Evolutionary conservation across 2,888 invertebrate genomes (phyloP).

Genomic region (Mythimna ferrago): DNA sequence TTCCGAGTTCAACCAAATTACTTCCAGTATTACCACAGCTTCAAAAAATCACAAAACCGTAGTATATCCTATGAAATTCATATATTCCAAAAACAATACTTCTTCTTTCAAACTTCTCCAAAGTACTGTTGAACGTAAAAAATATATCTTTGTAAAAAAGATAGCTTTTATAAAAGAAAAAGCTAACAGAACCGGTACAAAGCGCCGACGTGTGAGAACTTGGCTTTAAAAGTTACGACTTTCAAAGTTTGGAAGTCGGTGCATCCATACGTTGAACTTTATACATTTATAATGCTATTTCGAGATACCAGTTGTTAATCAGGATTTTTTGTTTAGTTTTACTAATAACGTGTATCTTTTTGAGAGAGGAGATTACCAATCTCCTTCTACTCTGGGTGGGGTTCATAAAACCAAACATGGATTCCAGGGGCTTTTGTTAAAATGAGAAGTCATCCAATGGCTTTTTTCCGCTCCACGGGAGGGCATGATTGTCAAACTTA

Average conservation of each 20-base stretch:
- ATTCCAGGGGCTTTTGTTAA: too few relatives aligned
- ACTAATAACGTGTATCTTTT: not conserved
- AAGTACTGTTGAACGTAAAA: constrained; percentile 58
- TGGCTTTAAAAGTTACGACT: constrained; percentile 53
- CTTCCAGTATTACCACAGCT: not conserved
- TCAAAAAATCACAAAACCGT: constrained; percentile 23
- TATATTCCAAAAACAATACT: constrained; percentile 52
- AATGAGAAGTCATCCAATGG: too few relatives aligned
- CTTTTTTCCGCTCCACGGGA: too few relatives aligned
- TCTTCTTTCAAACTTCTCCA: constrained; percentile 41
- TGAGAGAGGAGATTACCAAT: too few relatives aligned
- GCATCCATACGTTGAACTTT: constrained; percentile 59
- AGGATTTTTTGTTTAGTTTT: constrained; percentile 19
- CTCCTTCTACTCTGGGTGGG: too few relatives aligned
- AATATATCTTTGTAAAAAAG: constrained; percentile 61
- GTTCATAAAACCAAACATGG: too few relatives aligned
- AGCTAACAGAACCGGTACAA: constrained; percentile 57
- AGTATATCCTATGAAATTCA: constrained; percentile 43
- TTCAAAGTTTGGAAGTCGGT: constrained; percentile 52
- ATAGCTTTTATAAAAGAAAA: constrained; percentile 58
- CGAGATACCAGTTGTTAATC: constrained; percentile 44
- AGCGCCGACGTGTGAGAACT: constrained; percentile 60
- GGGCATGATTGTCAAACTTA: too few relatives aligned
- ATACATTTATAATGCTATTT: constrained; percentile 57
- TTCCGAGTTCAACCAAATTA: not conserved